A percentile compares a stretch with the other conserved stretches of the same genome.
Conservation (phyloP, 37 sponge, comb jelly and placozoan genomes). For the Oopsacas minuta region DNA sequence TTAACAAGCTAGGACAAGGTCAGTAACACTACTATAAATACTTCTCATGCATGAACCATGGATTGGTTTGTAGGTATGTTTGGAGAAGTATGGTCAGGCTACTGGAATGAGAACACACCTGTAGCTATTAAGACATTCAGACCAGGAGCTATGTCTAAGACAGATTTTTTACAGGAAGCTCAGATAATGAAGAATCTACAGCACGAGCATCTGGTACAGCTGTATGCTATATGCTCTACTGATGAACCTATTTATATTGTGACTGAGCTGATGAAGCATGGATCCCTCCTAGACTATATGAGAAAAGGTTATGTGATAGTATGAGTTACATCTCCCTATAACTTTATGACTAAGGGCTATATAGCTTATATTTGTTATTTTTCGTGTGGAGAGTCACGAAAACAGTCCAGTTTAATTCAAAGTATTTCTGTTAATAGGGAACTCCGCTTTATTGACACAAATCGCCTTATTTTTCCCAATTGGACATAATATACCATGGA, state of each 20-base stretch:
- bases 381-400: no score
- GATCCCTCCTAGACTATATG: constrained; percentile 72
- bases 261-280: constrained; percentile 91
- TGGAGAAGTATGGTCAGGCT: constrained; percentile 75
- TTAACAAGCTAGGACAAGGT: constrained; percentile 52
- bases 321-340: no score
- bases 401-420: no score
- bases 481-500: no score
- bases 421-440: no score
- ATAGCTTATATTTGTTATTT: no score
- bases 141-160: constrained; percentile 55
- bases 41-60: neutral
- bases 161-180: constrained; percentile 69
- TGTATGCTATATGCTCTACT: constrained; percentile 78
- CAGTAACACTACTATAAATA: constrained; percentile 15
- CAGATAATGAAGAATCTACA: constrained; percentile 75
- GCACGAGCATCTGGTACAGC: constrained; percentile 72
- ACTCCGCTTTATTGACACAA: neutral
- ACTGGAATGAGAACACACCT: constrained; percentile 57
- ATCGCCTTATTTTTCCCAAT: no score
- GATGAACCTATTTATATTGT: constrained; percentile 91
- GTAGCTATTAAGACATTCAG: constrained; percentile 82
- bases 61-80: constrained; percentile 19
- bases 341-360: no score
- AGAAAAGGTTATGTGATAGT: constrained; percentile 34